These are phyloP conservation scores for Aphelinus certus DNA, from an alignment of 1,140 invertebrate genomes.

Conservation along the genomic window DNA sequence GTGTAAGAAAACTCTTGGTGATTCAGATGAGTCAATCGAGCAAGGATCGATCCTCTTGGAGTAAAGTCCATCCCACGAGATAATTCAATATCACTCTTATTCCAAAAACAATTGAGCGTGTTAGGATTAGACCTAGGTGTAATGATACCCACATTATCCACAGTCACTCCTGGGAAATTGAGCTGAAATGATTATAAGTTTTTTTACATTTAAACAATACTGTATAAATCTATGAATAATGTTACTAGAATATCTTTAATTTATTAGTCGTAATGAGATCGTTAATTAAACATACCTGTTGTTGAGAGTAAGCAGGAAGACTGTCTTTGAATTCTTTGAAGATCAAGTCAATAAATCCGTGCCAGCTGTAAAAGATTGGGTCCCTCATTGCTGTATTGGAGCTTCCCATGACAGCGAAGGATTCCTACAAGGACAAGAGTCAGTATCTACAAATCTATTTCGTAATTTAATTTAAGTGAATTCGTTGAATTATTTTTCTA, in stretches of 20 bases:
- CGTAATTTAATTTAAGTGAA: neutral
- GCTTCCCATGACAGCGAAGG: conserved; percentile 77
- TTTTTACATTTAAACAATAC: neutral
- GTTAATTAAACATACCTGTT: conserved; percentile 61
- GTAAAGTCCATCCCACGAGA: conserved; percentile 81
- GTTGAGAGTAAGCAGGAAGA: conserved; percentile 70
- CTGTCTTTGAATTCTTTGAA: conserved; percentile 81
- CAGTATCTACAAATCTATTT: too few species aligned
- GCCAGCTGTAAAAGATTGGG: conserved; percentile 87
- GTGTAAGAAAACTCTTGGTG: conserved; percentile 74
- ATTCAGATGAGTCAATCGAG: conserved; percentile 78
- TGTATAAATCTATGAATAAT: too few species aligned
- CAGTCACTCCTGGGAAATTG: conserved; percentile 71
- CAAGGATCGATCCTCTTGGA: conserved; percentile 75
- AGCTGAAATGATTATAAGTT: conserved; percentile 62
- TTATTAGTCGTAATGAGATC: neutral
- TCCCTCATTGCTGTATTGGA: conserved; percentile 81
- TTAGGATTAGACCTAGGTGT: conserved; percentile 45
- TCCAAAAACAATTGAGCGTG: conserved; percentile 72
- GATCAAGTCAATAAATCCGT: conserved; percentile 81
- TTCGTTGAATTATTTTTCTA: conserved; percentile 45
- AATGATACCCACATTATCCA: conserved; percentile 66
- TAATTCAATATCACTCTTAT: conserved; percentile 78
- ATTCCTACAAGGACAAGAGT: conserved; percentile 61
- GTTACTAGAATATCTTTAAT: neutral